Conservation (phyloP, 2,888 invertebrate species). For the Chironomus riparius region DNA sequence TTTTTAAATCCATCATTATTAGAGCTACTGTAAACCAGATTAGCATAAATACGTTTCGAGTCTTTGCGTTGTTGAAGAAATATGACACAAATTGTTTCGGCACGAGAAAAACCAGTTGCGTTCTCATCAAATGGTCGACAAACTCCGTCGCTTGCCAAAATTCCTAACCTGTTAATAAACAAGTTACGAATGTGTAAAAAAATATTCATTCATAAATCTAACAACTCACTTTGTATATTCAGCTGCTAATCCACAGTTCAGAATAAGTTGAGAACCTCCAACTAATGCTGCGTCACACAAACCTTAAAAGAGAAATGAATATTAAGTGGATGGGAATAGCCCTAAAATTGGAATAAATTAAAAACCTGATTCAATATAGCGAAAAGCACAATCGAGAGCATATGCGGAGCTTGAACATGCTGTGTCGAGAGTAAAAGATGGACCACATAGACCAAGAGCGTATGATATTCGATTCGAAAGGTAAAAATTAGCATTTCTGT, state of each 20-base stretch:
- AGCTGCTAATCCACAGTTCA: constrained; percentile 70
- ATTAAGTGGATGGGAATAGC: too few species aligned
- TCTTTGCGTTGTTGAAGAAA: constrained; percentile 42
- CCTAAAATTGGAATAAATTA: neutral
- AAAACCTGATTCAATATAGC: constrained; percentile 49
- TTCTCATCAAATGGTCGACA: constrained; percentile 27
- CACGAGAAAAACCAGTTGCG: constrained; percentile 42
- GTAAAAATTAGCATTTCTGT: constrained; percentile 80
- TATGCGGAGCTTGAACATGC: constrained; percentile 88
- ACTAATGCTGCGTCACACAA: constrained; percentile 84
- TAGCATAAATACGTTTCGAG: constrained; percentile 46
- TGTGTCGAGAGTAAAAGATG: constrained; percentile 81
- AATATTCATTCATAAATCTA: neutral
- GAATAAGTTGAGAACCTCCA: constrained; percentile 71
- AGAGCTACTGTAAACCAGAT: constrained; percentile 46
- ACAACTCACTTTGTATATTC: constrained; percentile 52
- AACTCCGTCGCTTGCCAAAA: constrained; percentile 15
- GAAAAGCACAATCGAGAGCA: constrained; percentile 74
- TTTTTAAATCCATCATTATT: constrained; percentile 47
- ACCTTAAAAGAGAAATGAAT: constrained; percentile 45
- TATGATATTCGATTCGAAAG: constrained; percentile 85
- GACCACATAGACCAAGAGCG: constrained; percentile 77
- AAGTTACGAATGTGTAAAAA: neutral
- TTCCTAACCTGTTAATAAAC: constrained; percentile 34
- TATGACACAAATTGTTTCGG: constrained; percentile 43